Percentiles rank a stretch among this genome's conserved stretches.
Evolutionary conservation across 1,140 invertebrate genomes (phyloP).

Genomic region (Cydia amplana): DNA sequence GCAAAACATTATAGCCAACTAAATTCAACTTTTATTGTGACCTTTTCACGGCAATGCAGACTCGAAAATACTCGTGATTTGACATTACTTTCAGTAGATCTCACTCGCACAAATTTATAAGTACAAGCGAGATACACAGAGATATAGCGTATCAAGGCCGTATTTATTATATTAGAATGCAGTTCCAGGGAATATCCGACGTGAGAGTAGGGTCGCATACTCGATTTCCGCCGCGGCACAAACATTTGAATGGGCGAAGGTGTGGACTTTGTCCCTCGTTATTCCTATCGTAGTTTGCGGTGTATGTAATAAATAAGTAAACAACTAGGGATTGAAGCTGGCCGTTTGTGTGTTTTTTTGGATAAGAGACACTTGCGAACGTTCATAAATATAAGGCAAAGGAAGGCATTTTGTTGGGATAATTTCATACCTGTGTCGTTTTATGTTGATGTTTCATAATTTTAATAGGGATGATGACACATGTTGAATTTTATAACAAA

Average conservation of each 20-base stretch:
- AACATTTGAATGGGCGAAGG: slow-evolving; percentile 20
- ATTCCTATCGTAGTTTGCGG: slow-evolving; percentile 13
- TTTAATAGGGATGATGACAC: too few relatives aligned
- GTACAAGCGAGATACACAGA: neutral
- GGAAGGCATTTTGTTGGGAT: too few relatives aligned
- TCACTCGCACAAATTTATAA: neutral
- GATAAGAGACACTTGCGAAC: neutral
- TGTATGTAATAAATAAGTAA: neutral
- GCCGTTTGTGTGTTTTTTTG: neutral
- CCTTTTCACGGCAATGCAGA: too few relatives aligned
- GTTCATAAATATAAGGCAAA: too few relatives aligned
- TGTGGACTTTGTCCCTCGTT: slow-evolving; percentile 19
- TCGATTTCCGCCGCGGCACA: slow-evolving; percentile 24
- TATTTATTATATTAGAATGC: neutral
- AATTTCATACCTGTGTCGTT: too few relatives aligned
- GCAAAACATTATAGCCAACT: too few relatives aligned
- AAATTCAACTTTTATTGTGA: too few relatives aligned
- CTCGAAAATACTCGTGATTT: too few relatives aligned
- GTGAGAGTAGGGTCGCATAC: slow-evolving; percentile 16
- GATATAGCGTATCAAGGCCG: too few relatives aligned
- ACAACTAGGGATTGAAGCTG: neutral
- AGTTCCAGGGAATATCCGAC: slow-evolving; percentile 8
- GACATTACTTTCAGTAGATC: too few relatives aligned
- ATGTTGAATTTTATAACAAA: too few relatives aligned
- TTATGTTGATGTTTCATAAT: too few relatives aligned